Percentiles rank a stretch among this genome's conserved stretches.
These are phyloP conservation scores for Hyles euphorbiae DNA, from an alignment of 1,140 invertebrate species.

Conservation along the genomic window DNA sequence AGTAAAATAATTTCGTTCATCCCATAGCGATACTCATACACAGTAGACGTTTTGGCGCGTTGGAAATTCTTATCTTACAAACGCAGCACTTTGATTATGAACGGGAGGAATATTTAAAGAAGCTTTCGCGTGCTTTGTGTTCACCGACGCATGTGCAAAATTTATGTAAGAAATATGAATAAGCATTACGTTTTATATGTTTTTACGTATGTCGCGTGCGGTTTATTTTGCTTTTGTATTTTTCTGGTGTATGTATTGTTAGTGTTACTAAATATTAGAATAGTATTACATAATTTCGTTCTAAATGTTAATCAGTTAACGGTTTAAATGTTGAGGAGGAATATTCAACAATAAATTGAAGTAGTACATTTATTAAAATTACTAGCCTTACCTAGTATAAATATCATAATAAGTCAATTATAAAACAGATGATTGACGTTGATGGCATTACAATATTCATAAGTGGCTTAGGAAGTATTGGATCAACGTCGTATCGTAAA, in stretches of 20 bases:
- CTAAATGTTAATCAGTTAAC: too few species aligned
- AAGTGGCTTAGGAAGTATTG: too few species aligned
- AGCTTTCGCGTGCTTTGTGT: conserved; percentile 54
- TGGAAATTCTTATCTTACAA: conserved; percentile 66
- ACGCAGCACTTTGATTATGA: conserved; percentile 71
- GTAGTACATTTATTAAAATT: too few species aligned
- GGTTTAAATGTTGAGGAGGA: too few species aligned
- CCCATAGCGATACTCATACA: conserved; percentile 41
- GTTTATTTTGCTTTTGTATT: conserved; percentile 26
- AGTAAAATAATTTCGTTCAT: conserved; percentile 61
- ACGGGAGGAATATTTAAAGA: conserved; percentile 71
- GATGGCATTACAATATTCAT: too few species aligned
- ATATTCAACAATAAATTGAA: too few species aligned
- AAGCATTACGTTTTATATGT: conserved; percentile 31
- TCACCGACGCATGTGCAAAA: conserved; percentile 52
- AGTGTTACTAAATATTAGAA: too few species aligned
- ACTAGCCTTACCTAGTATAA: too few species aligned
- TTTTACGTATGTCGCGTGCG: conserved; percentile 23
- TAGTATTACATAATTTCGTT: too few species aligned
- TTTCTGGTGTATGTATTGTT: conserved; percentile 4
- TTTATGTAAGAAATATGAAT: conserved; percentile 53
- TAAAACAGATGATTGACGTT: too few species aligned
- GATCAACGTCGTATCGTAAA: too few species aligned
- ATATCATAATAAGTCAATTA: too few species aligned
- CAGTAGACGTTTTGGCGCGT: conserved; percentile 40